A percentile compares a stretch with the other conserved stretches of the same genome.
Evolutionary conservation across 2,113 vertebrate species (phyloP).

Genomic region (Sebastes schlegelii): DNA sequence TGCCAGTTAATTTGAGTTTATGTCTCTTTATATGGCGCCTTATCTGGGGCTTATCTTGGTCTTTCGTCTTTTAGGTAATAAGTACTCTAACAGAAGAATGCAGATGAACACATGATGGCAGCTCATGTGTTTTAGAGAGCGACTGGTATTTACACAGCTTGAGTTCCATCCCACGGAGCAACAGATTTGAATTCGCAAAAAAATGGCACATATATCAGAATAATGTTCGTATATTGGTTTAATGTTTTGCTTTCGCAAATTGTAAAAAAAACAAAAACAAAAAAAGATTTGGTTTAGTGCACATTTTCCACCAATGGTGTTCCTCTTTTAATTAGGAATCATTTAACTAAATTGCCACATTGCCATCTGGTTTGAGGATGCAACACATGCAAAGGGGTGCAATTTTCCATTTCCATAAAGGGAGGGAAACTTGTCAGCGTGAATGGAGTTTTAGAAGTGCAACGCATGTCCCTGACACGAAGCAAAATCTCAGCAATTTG

Average conservation of each 20-base stretch:
- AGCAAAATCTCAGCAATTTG: constrained; percentile 10
- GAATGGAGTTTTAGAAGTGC: constrained; percentile 37
- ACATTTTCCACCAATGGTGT: constrained; percentile 48
- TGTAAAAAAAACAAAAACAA: neutral
- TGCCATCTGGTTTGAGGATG: constrained; percentile 76
- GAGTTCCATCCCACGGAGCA: constrained; percentile 34
- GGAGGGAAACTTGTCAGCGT: constrained; percentile 50
- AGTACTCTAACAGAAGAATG: constrained; percentile 34
- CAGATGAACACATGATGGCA: constrained; percentile 22
- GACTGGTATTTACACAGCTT: constrained; percentile 47
- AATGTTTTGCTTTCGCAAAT: constrained; percentile 57
- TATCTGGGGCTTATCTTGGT: neutral
- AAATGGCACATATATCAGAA: constrained; percentile 54
- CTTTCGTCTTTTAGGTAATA: constrained; percentile 13
- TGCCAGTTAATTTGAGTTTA: neutral
- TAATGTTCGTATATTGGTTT: constrained; percentile 49
- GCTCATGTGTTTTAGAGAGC: constrained; percentile 36
- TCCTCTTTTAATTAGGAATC: constrained; percentile 70
- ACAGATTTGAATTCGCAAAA: constrained; percentile 49
- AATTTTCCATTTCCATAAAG: constrained; percentile 57
- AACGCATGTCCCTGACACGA: neutral
- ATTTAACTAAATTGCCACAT: constrained; percentile 72
- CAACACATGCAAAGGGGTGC: constrained; percentile 69
- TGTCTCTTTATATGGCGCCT: neutral
- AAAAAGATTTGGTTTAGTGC: constrained; percentile 55